Conservation (phyloP, 2,888 invertebrate genomes). For the Leptinotarsa rubiginosa region DNA sequence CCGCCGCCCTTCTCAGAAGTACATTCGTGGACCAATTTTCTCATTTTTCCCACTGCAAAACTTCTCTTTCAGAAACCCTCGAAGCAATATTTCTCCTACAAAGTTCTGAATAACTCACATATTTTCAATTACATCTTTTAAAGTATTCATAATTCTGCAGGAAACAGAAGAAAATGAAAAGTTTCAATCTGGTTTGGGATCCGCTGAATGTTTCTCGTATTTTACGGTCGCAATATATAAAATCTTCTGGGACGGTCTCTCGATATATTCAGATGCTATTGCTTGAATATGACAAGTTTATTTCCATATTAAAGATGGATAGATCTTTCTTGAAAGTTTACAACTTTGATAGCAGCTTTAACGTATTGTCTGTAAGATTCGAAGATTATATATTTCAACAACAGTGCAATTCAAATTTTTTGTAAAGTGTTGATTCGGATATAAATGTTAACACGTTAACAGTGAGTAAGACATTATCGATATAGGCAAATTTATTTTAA, state of each 20-base stretch:
- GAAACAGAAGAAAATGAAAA: constrained; percentile 14
- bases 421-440: too few species aligned
- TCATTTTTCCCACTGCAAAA: background rate
- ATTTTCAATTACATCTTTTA: constrained; percentile 22
- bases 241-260: background rate
- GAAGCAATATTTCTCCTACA: background rate
- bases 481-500: background rate
- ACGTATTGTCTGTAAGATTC: background rate
- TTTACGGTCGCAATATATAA: constrained; percentile 19
- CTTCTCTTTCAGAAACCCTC: background rate
- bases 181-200: constrained; percentile 24
- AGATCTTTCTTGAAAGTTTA: background rate
- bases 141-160: constrained; percentile 10
- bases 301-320: constrained; percentile 12
- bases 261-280: constrained; percentile 15
- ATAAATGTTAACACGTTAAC: background rate
- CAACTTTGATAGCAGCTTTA: constrained; percentile 1
- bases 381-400: too few species aligned
- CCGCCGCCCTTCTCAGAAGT: too few species aligned
- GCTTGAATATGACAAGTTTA: constrained; percentile 20
- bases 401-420: too few species aligned
- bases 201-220: constrained; percentile 4
- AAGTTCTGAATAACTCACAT: constrained; percentile 21
- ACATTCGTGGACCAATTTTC: background rate
- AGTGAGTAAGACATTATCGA: background rate